Evolutionary conservation across 2,113 vertebrate species (phyloP), one percentile per base, ranked within the genome.

Genomic region (Tragelaphus scriptus): DNA sequence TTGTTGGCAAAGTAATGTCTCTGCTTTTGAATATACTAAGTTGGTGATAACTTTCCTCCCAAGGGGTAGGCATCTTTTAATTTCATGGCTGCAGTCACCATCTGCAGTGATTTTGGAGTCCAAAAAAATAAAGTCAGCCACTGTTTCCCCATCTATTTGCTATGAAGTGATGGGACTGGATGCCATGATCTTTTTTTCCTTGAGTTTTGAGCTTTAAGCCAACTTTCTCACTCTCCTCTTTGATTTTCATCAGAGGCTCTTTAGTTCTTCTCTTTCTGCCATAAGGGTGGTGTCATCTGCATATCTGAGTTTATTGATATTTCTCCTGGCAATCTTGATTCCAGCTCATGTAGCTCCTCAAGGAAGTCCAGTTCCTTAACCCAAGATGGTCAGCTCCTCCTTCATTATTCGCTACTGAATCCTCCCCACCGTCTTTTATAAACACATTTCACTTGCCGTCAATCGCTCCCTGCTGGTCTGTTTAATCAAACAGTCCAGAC

Each of bases 361-460:
- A 77, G 65, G 85, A 94, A 65, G n/a, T 51, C 40, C 44, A 32
- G 16, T 23, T 49, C 40, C 59, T 75, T 58, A 19, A 28, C 40
- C 23, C 55, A 40, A 44, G 10, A 56, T 1, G 1, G 26, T 2
- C 2, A 10, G 40, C 5, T 44, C 5, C 28, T 36, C 19, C 81
- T 40, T 1, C 26, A 68, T 12, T 44, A 23, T 17, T 30, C 19
- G 11, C 61, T 14, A 1, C 13, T 19, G 11, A 4, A 47, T 11
- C 30, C 16, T 36, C 26, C 28, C 77, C 77, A 59, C 23, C 19
- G 4, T 5, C 44, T n/a, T 30, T 4, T 13, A 0, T 13, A 17
- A 84, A 16, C 4, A 1, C 5, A 6, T 14, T 28, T 77, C 32
- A n/a, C 11, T 28, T 5, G 36, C 19, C 2, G 0, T 44, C 15